Evolutionary conservation across 2,797 vertebrate genomes (phyloP).

Genomic region (Lacerta viridis): DNA sequence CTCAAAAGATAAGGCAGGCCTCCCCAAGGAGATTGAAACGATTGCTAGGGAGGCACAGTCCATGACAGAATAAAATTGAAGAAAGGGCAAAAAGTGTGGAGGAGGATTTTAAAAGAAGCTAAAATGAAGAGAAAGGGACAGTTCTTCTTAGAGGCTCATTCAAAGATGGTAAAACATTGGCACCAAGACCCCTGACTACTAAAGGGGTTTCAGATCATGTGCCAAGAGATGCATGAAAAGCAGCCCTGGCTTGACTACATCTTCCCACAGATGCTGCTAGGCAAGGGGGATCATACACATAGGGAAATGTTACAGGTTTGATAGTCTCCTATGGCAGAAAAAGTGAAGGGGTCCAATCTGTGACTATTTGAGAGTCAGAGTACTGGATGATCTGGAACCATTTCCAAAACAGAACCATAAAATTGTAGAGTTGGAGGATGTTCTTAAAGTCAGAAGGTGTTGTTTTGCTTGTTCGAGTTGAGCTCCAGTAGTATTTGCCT

Average conservation of each 20-base stretch:
- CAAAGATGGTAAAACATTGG: background rate
- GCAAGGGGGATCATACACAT: too few species aligned
- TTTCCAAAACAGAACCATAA: background rate
- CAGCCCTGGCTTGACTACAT: background rate
- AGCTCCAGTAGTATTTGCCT: background rate
- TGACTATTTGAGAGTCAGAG: background rate
- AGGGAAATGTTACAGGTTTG: background rate
- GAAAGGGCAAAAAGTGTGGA: background rate
- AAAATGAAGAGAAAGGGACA: background rate
- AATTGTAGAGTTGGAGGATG: background rate
- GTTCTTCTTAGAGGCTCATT: background rate
- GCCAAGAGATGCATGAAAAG: background rate
- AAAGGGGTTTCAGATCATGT: background rate
- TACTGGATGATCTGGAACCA: background rate
- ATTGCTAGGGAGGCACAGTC: background rate
- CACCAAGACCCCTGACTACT: background rate
- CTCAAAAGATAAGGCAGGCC: conserved; percentile 9
- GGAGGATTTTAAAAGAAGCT: background rate
- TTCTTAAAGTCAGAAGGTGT: background rate
- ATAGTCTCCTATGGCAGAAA: background rate
- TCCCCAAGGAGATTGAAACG: conserved; percentile 10
- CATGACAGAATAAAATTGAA: conserved; percentile 3
- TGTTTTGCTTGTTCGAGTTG: background rate
- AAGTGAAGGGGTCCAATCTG: background rate
- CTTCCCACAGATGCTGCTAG: background rate